Percentiles rank a stretch among this genome's conserved stretches.
These are phyloP conservation scores for Epistrophella euchroma DNA, from an alignment of 2,888 invertebrate genomes.

Conservation along the genomic window DNA sequence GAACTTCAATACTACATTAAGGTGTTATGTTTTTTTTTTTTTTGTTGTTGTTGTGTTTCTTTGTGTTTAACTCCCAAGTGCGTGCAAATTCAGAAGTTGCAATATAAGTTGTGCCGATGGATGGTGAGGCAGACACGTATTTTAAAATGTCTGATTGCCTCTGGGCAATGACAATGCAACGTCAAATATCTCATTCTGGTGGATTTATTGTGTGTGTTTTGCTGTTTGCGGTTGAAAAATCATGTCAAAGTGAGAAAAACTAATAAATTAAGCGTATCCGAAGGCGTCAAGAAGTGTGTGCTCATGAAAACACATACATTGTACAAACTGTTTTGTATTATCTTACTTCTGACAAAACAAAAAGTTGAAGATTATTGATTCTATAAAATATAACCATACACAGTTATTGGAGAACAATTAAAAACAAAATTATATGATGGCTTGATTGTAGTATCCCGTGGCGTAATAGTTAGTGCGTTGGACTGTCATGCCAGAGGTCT, in stretches of 20 bases:
- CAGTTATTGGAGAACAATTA: neutral
- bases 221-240: conserved; percentile 41
- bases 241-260: conserved; percentile 75
- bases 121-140: conserved; percentile 47
- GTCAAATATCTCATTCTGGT: conserved; percentile 72
- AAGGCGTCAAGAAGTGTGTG: conserved; percentile 19
- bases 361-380: neutral
- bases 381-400: neutral
- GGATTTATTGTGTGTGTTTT: conserved; percentile 63
- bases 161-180: conserved; percentile 55
- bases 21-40: conserved; percentile 1
- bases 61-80: conserved; percentile 3
- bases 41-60: neutral
- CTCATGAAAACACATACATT: neutral
- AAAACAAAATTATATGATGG: neutral
- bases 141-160: conserved; percentile 69
- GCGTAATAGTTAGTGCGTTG: too few relatives aligned
- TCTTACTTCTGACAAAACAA: neutral
- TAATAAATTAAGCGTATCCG: conserved; percentile 54
- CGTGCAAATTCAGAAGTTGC: conserved; percentile 24
- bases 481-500: too few relatives aligned
- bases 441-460: too few relatives aligned
- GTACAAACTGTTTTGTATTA: conserved; percentile 10
- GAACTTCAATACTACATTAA: conserved; percentile 16
- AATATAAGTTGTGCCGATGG: neutral